Conservation (phyloP, 2,113 vertebrate genomes). For the Ochotona princeps region DNA sequence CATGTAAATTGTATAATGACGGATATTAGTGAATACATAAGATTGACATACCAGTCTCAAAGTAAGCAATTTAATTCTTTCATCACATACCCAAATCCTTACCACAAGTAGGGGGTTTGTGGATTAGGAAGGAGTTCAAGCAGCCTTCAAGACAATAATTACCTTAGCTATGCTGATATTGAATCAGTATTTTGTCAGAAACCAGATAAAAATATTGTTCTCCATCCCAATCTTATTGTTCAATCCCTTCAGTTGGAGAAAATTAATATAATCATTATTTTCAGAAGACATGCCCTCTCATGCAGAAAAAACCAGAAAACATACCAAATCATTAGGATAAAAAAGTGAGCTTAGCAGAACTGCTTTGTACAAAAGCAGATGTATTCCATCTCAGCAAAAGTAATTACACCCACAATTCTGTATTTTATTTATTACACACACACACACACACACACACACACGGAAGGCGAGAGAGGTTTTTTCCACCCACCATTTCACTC, state of each 20-base stretch:
- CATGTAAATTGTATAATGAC: neutral
- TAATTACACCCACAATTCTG: no score
- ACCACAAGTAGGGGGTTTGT: neutral
- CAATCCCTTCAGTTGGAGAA: neutral
- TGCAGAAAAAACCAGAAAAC: neutral
- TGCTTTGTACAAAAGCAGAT: constrained; percentile 10
- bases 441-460: no score
- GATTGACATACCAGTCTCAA: neutral
- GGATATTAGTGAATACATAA: neutral
- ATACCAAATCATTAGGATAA: neutral
- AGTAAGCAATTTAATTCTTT: neutral
- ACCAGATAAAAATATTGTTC: neutral
- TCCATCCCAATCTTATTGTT: neutral
- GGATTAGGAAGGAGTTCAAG: neutral
- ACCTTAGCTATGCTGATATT: neutral
- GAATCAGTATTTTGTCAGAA: neutral
- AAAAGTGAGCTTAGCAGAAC: neutral
- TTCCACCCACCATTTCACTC: no score
- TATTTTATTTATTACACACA: no score
- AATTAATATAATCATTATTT: neutral
- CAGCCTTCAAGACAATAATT: neutral
- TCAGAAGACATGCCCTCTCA: neutral
- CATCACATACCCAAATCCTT: neutral
- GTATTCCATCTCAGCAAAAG: neutral
- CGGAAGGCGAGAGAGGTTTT: no score